Evolutionary conservation across 2,888 invertebrate genomes (phyloP), one percentile per base, ranked within the genome.

Genomic region (Brachyptera putata): DNA sequence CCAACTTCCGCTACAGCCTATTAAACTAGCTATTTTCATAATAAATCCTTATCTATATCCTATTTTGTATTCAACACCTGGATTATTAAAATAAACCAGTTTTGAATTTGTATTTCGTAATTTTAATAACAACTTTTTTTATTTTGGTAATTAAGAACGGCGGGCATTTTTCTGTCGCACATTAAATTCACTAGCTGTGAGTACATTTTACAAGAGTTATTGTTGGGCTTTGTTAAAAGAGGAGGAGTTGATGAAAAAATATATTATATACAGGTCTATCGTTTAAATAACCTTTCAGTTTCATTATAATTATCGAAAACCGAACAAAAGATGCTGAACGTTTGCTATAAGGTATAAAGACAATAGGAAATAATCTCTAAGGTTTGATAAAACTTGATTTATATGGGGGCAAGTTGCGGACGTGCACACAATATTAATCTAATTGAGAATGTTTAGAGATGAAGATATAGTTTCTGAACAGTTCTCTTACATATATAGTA

Each of bases 81-180:
- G 53, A 34, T 36, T 36, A 53, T 53, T 36, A 53, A 53, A 34
- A 34, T 16, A 53, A 53, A 53, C 53, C 53, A 53, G 53, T 53
- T 53, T 53, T 2, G 21, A 34, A 34, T 53, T 16, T 34, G 50
- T 53, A 34, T 53, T 53, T 53, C 18, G 36, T 53, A 53, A 34
- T 53, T 53, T 53, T 46, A 21, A 5, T 24, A 46, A 24, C 46
- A 21, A 21, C 7, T 5, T n/a, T 46, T 41, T 46, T 53, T 34
- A 53, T 34, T 53, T 21, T 34, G 53, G 53, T 53, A 53, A 53
- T 53, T 53, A 53, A 53, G 53, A 30, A 53, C 37, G 53, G 34
- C 34, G 53, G 53, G 36, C 21, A 22, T 46, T n/a, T 46, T 24
- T 21, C n/a, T 24, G 46, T 46, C 24, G 46, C 46, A 24, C 24